phyloP scores from a whole-genome alignment of 2,113 vertebrate genomes.

The Callospermophilus lateralis region DNA sequence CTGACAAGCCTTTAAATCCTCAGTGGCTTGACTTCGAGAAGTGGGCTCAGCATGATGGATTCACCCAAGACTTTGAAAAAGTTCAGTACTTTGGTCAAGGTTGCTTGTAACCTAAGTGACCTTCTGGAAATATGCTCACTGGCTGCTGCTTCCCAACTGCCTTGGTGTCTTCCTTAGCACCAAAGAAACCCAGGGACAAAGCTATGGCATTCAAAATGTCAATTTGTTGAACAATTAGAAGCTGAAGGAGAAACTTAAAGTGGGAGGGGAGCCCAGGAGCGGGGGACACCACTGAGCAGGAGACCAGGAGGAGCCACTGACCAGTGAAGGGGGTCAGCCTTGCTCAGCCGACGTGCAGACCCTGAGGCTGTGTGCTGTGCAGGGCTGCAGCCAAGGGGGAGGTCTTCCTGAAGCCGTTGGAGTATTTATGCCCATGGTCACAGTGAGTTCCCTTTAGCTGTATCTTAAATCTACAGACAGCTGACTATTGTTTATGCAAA shows the following conservation, averaged over 20 bases:
- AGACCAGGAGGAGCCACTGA: too few species aligned
- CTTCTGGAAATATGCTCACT: not conserved
- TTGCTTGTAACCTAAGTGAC: not conserved
- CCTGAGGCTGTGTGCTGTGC: not conserved
- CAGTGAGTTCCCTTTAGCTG: constrained; percentile 59
- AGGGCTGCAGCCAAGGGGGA: not conserved
- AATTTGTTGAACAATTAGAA: not conserved
- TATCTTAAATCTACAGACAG: constrained; percentile 71
- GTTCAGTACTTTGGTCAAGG: accelerated
- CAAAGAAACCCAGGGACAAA: not conserved
- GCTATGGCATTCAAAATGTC: not conserved
- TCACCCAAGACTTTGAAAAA: not conserved
- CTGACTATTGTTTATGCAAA: constrained; percentile 66
- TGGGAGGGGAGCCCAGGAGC: too few species aligned
- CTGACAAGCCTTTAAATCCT: not conserved
- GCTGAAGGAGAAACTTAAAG: not conserved
- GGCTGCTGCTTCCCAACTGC: not conserved
- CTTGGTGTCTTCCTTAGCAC: not conserved
- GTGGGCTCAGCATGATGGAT: accelerated
- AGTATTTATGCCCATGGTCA: not conserved
- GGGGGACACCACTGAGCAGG: not conserved
- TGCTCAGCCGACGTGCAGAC: accelerated
- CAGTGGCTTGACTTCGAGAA: not conserved
- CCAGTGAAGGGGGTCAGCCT: accelerated
- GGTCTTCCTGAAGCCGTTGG: not conserved